phyloP scores from a whole-genome alignment of 2,888 invertebrate genomes.

The Athetis lepigone region DNA sequence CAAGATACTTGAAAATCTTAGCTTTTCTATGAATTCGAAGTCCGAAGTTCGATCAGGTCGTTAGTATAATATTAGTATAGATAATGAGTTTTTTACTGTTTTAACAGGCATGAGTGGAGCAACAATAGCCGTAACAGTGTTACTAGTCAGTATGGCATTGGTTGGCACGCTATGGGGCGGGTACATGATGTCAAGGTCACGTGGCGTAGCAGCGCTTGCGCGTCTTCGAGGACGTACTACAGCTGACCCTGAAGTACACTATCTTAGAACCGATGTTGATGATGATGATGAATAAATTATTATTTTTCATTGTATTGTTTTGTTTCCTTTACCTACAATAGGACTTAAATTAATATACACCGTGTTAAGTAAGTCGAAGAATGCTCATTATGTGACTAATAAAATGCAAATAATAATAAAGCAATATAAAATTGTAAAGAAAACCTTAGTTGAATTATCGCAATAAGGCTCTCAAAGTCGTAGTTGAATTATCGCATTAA shows the following conservation, averaged over 20 bases:
- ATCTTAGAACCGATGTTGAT: constrained; percentile 75
- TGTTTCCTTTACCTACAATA: constrained; percentile 4
- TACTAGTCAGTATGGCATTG: constrained; percentile 56
- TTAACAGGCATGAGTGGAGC: constrained; percentile 66
- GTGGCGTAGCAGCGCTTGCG: constrained; percentile 66
- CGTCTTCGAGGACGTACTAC: constrained; percentile 70
- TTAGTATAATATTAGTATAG: too few relatives aligned
- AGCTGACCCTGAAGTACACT: constrained; percentile 80
- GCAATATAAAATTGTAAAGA: too few relatives aligned
- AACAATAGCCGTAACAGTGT: constrained; percentile 65
- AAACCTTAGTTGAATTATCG: too few relatives aligned
- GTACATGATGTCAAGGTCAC: constrained; percentile 60
- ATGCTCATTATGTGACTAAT: too few relatives aligned
- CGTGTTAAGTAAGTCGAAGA: too few relatives aligned
- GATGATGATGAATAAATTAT: constrained; percentile 65
- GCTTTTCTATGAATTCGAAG: too few relatives aligned
- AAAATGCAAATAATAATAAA: too few relatives aligned
- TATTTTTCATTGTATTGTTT: constrained; percentile 28
- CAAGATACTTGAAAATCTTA: too few relatives aligned
- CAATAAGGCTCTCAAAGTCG: too few relatives aligned
- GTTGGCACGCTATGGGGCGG: constrained; percentile 54
- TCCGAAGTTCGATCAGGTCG: too few relatives aligned
- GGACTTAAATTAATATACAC: too few relatives aligned
- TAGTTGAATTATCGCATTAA: too few relatives aligned
- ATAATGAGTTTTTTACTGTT: background rate